Evolutionary conservation across 2,113 vertebrate species (phyloP), one percentile per base, ranked within the genome.

Genomic region (Peucedramus taeniatus): DNA sequence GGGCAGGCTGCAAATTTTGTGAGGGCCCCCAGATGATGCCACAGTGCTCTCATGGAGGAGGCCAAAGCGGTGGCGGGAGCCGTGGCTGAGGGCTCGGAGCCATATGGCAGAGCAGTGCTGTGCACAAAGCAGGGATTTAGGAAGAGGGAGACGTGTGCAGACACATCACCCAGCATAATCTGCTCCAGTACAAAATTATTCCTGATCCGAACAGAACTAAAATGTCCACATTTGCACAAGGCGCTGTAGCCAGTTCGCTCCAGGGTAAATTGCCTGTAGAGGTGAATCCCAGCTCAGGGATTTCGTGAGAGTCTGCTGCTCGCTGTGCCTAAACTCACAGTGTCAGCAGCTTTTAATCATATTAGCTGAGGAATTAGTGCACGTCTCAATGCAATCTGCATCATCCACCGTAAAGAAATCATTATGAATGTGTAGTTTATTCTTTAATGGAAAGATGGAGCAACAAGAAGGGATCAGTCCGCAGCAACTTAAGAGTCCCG

Each of bases 331-430:
- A 91, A 92, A 97, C 27, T 65, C 57, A 69, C 56, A 56, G 35
- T 47, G 50, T 94, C 82, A 95, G 84, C 89, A 82, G 92, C 60
- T 96, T 90, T 95, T 95, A 87, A 96, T 93, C 93, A 61, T 70
- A 90, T 93, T 84, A 96, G 57, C 60, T 68, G 66, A 74, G 64
- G 88, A 95, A 94, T 95, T 89, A 88, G 79, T 65, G 83, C 37
- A 4, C 64, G 83, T 90, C 83, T 93, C 66, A 87, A 76, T 74
- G 85, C 63, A 75, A 28, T 72, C 77, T 89, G 51, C 85, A 87
- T 94, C 90, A 84, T 64, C 40, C 31, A 50, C 83, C 39, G 13
- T 78, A 86, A 96, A 95, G 70, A 96, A 96, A 95, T 94, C 83
- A 77, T 90, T 76, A 91, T 64, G 80, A 88, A 94, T 89, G 80